Conservation (phyloP, 2,113 vertebrate species). For the Nesospiza acunhae region DNA sequence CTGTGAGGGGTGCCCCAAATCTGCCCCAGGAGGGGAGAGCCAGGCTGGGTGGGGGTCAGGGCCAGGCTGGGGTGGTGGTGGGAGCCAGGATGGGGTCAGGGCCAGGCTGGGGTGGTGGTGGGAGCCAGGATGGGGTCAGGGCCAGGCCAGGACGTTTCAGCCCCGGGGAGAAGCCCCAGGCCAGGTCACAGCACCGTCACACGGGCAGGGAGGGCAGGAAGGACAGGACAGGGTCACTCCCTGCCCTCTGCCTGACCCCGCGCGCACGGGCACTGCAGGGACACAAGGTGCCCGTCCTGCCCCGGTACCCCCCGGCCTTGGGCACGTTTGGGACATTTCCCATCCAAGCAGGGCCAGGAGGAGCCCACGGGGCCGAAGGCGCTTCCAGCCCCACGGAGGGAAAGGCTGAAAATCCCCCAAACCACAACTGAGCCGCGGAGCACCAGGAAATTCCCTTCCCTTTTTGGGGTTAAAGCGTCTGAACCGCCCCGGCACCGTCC, state of each 20-base stretch:
- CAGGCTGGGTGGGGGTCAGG: too few species aligned
- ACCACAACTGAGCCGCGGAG: fast-evolving
- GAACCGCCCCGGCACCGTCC: fast-evolving
- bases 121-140: too few species aligned
- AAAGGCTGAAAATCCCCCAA: not conserved
- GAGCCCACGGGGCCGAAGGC: fast-evolving
- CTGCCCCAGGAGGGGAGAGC: too few species aligned
- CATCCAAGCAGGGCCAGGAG: fast-evolving
- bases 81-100: not conserved
- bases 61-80: too few species aligned
- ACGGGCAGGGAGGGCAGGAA: not conserved
- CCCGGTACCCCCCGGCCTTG: fast-evolving
- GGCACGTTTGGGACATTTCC: not conserved
- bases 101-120: too few species aligned
- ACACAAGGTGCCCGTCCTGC: not conserved
- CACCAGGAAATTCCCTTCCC: not conserved
- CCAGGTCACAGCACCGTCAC: not conserved
- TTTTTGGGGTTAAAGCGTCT: not conserved
- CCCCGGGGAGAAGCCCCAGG: not conserved
- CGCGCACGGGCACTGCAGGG: fast-evolving
- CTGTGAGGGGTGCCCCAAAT: not conserved
- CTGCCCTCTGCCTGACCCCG: not conserved
- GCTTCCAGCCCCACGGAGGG: not conserved
- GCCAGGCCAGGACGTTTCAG: fast-evolving
- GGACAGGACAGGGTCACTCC: not conserved